Percentiles rank a stretch among this genome's conserved stretches.
These are phyloP conservation scores for Muntiacus muntjak DNA, from an alignment of 2,113 vertebrate genomes.

Conservation along the genomic window DNA sequence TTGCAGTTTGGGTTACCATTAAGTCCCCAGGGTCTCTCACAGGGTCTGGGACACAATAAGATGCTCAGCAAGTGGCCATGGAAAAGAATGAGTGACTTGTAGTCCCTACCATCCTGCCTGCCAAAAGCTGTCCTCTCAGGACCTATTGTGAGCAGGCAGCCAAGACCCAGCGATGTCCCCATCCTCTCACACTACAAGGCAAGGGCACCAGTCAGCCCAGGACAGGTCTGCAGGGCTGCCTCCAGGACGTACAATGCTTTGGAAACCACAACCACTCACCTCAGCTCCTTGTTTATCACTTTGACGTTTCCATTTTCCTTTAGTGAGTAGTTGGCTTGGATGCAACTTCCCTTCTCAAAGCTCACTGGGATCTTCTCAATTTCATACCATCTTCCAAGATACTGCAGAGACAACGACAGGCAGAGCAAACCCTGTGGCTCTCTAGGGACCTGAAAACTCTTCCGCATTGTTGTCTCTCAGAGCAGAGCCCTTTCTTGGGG, in stretches of 20 bases:
- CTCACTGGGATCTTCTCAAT: slow-evolving; percentile 84
- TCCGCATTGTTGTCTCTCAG: slow-evolving; percentile 18
- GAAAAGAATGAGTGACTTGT: not conserved
- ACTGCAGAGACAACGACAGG: slow-evolving; percentile 77
- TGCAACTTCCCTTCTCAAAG: slow-evolving; percentile 85
- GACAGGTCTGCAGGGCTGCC: not conserved
- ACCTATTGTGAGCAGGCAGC: not conserved
- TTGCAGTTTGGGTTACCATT: not conserved
- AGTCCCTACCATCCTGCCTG: not conserved
- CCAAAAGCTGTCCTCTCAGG: not conserved
- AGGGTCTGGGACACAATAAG: not conserved
- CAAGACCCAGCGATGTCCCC: not conserved
- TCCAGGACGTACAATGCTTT: not conserved
- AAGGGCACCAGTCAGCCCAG: not conserved
- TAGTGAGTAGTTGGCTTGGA: slow-evolving; percentile 83
- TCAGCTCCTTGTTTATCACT: slow-evolving; percentile 84
- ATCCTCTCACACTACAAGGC: not conserved
- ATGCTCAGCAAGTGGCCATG: not conserved
- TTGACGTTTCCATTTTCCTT: slow-evolving; percentile 83
- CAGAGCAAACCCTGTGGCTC: not conserved
- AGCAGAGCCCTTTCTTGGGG: slow-evolving; percentile 28
- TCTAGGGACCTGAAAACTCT: slow-evolving; percentile 32
- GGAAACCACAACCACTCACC: slow-evolving; percentile 70
- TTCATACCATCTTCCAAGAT: slow-evolving; percentile 88
- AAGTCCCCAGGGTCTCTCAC: not conserved